Evolutionary conservation across 1,140 invertebrate genomes (phyloP), one percentile per base, ranked within the genome.

Genomic region (Drosophila sturtevanti): DNA sequence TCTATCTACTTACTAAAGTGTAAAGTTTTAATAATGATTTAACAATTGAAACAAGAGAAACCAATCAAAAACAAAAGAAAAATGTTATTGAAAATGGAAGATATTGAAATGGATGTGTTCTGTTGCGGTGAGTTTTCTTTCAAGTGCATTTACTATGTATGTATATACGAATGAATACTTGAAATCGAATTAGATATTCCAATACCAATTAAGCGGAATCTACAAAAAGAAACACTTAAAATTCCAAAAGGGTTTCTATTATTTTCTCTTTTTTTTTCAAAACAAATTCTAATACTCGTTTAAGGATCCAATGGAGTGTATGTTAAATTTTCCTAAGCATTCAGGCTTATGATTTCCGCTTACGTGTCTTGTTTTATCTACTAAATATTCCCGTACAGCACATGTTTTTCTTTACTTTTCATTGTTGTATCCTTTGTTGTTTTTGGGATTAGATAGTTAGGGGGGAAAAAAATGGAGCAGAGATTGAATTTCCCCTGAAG

Each of bases 81-180:
- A 58, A 86, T 86, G 82, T 31, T 73, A 63, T 76, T 86, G 55
- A 85, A 91, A 81, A 73, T 79, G 77, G 89, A 91, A 72, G 69
- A 81, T 56, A 89, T 91, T n/a, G 90, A 91, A 65, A 73, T 91
- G 90, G 86, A 91, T 71, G 85, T 84, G 52, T 91, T 91, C 60
- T 91, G 90, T 63, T 91, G 90, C 79, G 90, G 90, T 91, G 68
- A 91, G 90, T 89, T 51, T 52, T 6, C 10, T 34, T 24, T 2
- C n/a, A n/a, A n/a, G n/a, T n/a, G n/a, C n/a, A n/a, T n/a, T n/a
- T n/a, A n/a, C n/a, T n/a, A n/a, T n/a, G n/a, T n/a, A n/a, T n/a
- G n/a, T n/a, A n/a, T n/a, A n/a, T n/a, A n/a, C n/a, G n/a, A n/a
- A n/a, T n/a, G n/a, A n/a, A n/a, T 31, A 31, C 37, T 27, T 35